phyloP scores from a whole-genome alignment of 2,888 invertebrate species.

The Microchrysa polita region DNA sequence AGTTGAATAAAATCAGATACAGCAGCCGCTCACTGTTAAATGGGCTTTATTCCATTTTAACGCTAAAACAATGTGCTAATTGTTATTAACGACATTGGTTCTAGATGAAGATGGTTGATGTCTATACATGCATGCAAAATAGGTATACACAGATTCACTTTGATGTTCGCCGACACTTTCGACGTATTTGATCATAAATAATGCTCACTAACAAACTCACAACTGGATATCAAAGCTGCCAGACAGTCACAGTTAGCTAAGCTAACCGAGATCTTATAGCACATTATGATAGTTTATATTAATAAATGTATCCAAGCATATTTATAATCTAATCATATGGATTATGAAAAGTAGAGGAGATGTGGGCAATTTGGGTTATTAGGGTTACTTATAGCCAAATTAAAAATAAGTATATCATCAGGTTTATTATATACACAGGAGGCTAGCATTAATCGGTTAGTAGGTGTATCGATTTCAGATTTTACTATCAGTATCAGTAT shows the following conservation, averaged over 20 bases:
- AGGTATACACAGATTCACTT: too few relatives aligned
- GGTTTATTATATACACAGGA: too few relatives aligned
- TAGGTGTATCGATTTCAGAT: too few relatives aligned
- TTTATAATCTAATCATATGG: not conserved
- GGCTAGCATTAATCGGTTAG: too few relatives aligned
- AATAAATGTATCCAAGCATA: conserved; percentile 22
- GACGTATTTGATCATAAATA: conserved; percentile 23
- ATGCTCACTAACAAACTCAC: conserved; percentile 1
- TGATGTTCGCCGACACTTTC: conserved; percentile 14
- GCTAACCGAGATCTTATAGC: conserved; percentile 4
- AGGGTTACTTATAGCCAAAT: too few relatives aligned
- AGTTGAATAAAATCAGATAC: too few relatives aligned
- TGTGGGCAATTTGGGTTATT: not conserved
- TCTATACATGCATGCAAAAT: conserved; percentile 12
- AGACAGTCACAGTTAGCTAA: not conserved
- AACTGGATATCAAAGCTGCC: too few relatives aligned
- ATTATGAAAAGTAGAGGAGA: not conserved
- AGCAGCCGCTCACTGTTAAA: too few relatives aligned
- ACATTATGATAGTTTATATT: conserved; percentile 24
- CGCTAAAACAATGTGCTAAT: conserved; percentile 41
- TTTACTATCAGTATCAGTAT: too few relatives aligned
- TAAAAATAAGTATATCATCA: too few relatives aligned
- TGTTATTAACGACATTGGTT: conserved; percentile 40
- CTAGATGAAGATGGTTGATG: conserved; percentile 8
- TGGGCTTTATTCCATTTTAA: not conserved